These are phyloP conservation scores for Nyctereutes procyonoides DNA, from an alignment of 2,113 vertebrate species.

Conservation along the genomic window DNA sequence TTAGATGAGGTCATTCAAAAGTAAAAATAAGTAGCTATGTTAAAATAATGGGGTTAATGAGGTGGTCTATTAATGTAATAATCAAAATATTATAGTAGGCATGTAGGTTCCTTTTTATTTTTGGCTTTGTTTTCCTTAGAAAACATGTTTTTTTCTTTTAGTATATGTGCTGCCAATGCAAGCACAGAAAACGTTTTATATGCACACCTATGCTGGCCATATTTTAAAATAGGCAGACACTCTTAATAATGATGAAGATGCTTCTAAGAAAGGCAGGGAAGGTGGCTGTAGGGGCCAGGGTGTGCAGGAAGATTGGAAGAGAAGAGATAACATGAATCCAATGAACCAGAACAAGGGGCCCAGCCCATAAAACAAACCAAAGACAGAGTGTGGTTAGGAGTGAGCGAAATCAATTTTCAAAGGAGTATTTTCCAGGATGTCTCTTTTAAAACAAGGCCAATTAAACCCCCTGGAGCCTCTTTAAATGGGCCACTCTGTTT, in stretches of 20 bases:
- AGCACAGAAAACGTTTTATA: not conserved
- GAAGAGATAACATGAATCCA: not conserved
- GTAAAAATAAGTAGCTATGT: not conserved
- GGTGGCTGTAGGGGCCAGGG: not conserved
- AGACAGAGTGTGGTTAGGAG: conserved; percentile 51
- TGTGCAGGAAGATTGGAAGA: not conserved
- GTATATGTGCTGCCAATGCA: too few species aligned
- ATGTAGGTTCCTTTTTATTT: not conserved
- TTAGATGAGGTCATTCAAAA: not conserved
- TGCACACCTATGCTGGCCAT: not conserved
- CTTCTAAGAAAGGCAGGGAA: not conserved
- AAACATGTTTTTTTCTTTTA: not conserved
- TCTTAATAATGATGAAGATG: not conserved
- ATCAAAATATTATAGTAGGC: not conserved
- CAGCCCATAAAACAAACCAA: not conserved
- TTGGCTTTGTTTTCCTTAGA: not conserved
- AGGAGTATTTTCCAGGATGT: conserved; percentile 65
- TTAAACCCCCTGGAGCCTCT: conserved; percentile 58
- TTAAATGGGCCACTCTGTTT: conserved; percentile 58
- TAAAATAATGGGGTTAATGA: not conserved
- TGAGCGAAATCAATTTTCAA: conserved; percentile 71
- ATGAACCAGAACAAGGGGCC: not conserved
- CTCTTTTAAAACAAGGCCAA: conserved; percentile 71
- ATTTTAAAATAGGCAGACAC: not conserved
- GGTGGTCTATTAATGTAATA: not conserved